Base-by-base conservation (phyloP, 2,888 invertebrate species). In the Crossocerus cetratus region DNA sequence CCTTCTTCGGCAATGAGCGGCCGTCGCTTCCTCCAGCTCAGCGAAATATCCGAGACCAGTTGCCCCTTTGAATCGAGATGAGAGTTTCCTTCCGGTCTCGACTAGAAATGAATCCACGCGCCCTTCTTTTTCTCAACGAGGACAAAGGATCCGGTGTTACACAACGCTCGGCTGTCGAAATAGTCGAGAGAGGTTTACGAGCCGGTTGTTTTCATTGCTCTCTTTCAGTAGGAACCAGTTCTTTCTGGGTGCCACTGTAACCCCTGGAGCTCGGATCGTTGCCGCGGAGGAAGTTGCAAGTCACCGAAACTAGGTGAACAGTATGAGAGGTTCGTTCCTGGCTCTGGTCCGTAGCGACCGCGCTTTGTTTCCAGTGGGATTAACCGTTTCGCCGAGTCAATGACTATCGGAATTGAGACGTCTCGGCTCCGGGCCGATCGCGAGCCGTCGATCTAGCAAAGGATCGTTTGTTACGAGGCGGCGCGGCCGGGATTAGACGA, bases 21-120 rank as follows among this genome's bases (percentile, higher is more conserved):
- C 74, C 77, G 69, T 59, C 70, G 69, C 73, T 76, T 73, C 82
- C 82, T 82, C 79, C 82, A 77, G 79, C 82, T n/a, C n/a, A n/a
- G n/a, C n/a, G n/a, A 43, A 43, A 43, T 43, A 43, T 43, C 13
- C 49, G 13, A 5, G 16, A 14, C 13, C 49, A 49, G 14, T 49
- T 2, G 49, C 3, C 49, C 14, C 49, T 49, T 16, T 32, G 4
- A 11, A 45, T 45, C 16, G 16, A 49, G 16, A 49, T 16, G 49
- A 16, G 49, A 49, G n/a, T 13, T 16, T 49, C 14, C 49, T 49
- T 14, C 49, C 32, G 32, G 32, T 32, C 1, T 4, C 5, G 32
- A 8, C 8, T 3, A 1, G 8, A 32, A 32, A 32, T 32, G 8
- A 32, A 32, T 32, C 32, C 32, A 11, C 8, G 3, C 8, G 32